Base-by-base conservation (phyloP, 2,888 invertebrate genomes). In the Lepidocyrtoides sp. region DNA sequence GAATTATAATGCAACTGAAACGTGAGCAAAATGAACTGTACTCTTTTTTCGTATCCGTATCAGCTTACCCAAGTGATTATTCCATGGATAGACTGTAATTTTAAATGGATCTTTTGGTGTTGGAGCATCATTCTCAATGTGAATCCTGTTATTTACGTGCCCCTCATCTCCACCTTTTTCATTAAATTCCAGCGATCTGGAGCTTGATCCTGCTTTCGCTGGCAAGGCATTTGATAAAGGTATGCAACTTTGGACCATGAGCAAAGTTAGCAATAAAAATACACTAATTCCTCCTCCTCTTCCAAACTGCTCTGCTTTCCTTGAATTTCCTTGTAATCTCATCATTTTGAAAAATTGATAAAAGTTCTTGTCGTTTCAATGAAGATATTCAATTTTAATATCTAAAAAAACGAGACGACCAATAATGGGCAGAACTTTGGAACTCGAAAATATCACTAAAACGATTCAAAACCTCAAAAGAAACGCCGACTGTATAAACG, bases 51-150 rank as follows among this genome's bases (percentile, higher is more conserved):
- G 4, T 10, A 17, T n/a, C n/a, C n/a, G n/a, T n/a, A n/a, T n/a
- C n/a, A 57, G 3, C 72, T 63, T 88, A 91, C 91, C 91, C n/a
- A 87, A 41, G 57, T 91, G 91, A 36, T 91, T 88, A 20, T 88
- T 91, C 87, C 91, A 87, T 3, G 86, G 91, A 23, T 75, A 91
- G 8, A 91, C 48, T 0, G 86, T 87, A 4, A 91, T 54, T 32
- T 60, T 54, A 17, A 29, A 66, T 5, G 48, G 20, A 8, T 41
- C 12, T 36, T 69, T 36, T 69, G 17, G 17, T 32, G 32, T 2
- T 26, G 44, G n/a, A 51, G 10, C 48, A 29, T 66, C 36, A 5
- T 57, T 23, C 17, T 20, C 20, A 0, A 29, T 29, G 3, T 63
- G 5, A 5, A 51, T 1, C 1, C 14, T 63, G 26, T 60, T 23